Percentiles rank a stretch among this genome's conserved stretches.
Conservation (phyloP, 2,797 vertebrate genomes). For the Poecilia velifera region DNA sequence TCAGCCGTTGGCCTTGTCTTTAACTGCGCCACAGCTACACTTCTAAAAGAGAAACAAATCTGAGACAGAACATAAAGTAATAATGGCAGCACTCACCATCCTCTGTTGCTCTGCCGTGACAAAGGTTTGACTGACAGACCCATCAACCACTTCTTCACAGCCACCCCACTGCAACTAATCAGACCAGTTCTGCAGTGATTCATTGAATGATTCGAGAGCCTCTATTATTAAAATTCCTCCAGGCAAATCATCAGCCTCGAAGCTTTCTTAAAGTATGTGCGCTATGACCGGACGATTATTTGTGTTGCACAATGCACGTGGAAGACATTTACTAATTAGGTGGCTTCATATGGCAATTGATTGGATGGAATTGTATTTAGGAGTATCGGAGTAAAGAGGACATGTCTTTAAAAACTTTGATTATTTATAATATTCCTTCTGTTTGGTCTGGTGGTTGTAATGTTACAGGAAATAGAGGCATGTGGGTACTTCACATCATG, state of each 20-base stretch:
- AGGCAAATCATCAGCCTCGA: too few relatives aligned
- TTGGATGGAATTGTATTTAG: background rate
- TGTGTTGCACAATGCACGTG: background rate
- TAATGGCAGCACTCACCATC: background rate
- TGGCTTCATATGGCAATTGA: background rate
- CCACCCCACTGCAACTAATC: too few relatives aligned
- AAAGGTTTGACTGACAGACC: background rate
- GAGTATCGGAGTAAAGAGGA: background rate
- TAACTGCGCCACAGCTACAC: background rate
- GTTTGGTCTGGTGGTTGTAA: background rate
- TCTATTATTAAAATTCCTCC: too few relatives aligned
- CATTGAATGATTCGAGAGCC: too few relatives aligned
- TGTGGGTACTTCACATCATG: constrained; percentile 5
- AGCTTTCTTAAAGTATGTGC: too few relatives aligned
- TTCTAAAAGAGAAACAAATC: background rate
- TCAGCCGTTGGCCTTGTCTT: background rate
- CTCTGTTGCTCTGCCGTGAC: background rate
- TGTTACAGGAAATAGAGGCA: background rate
- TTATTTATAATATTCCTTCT: background rate
- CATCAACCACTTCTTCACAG: background rate
- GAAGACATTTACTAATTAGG: background rate
- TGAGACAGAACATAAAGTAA: background rate
- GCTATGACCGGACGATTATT: too few relatives aligned
- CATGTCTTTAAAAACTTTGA: background rate
- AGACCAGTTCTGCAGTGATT: too few relatives aligned